Conservation (phyloP, 2,113 vertebrate genomes). For the Epinephelus cyanopodus region DNA sequence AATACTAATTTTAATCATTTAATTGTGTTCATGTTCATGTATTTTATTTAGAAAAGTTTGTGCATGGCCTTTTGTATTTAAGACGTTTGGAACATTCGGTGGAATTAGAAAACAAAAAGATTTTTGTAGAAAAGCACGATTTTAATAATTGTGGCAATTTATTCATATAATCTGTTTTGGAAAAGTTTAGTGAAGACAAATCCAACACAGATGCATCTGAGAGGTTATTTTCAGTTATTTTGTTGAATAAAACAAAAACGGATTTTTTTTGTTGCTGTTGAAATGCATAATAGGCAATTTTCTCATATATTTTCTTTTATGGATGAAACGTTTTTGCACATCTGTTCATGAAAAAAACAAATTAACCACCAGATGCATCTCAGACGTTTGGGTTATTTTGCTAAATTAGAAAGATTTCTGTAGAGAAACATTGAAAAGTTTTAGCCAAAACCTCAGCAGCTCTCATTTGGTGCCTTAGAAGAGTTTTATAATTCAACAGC, state of each 20-base stretch:
- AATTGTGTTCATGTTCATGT: neutral
- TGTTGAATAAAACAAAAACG: neutral
- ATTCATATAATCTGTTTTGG: neutral
- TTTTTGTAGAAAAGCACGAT: neutral
- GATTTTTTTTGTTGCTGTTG: neutral
- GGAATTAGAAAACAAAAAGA: neutral
- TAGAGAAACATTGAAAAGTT: neutral
- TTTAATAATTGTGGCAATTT: no score
- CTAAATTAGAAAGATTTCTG: neutral
- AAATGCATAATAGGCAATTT: neutral
- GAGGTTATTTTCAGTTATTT: neutral
- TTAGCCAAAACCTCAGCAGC: neutral
- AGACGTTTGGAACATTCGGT: neutral
- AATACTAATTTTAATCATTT: neutral
- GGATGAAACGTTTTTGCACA: neutral
- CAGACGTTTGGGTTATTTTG: neutral
- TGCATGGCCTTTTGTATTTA: neutral
- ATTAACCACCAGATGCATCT: neutral
- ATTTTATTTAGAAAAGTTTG: neutral
- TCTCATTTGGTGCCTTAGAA: neutral
- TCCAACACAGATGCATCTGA: neutral
- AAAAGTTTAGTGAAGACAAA: neutral
- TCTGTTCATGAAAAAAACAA: neutral
- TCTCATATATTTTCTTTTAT: neutral
- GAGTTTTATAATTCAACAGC: constrained; percentile 6